Evolutionary conservation across 2,797 vertebrate species (phyloP), one percentile per base, ranked within the genome.

Genomic region (Muscicapa comitata): DNA sequence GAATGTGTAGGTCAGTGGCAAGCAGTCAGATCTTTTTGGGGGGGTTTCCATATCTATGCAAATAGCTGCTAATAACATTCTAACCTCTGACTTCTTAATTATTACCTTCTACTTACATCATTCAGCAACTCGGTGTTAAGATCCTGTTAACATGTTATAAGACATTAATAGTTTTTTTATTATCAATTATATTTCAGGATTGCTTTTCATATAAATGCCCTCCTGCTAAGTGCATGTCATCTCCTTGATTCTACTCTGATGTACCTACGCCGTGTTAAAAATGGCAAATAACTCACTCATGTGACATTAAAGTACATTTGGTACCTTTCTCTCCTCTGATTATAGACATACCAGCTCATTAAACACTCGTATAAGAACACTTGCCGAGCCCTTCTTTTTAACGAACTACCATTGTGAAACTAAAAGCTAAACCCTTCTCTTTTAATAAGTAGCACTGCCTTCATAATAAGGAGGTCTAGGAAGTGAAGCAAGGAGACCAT

Each of bases 321-420:
- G 94, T 96, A 74, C 90, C 85, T 95, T 96, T 93, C 83, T 94
- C 28, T 94, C 50, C 76, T 54, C 88, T 42, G 72, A 91, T 93
- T 95, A 88, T 81, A 97, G 97, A 93, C 74, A 82, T 65, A 95
- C 29, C 96, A 97, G 85, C 91, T 97, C 97, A 97, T 98, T 98
- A 98, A 97, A 86, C 86, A 58, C 59, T 84, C 38, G 48, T 65
- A 66, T 91, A 93, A 92, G 93, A 97, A 91, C 90, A 95, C 82
- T 93, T 94, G 81, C 59, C 78, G 61, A 94, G 82, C 63, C 81
- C 47, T 97, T 97, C 75, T 77, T 95, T 96, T 96, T 95, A 97
- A 95, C 82, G 95, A 97, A 91, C 50, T 88, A 73, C 51, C 55
- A 35, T 19, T 84, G 63, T 92, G 93, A 97, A 97, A 94, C 66